Conservation (phyloP, 2,888 invertebrate genomes). For the Eucriotettix oculatus region DNA sequence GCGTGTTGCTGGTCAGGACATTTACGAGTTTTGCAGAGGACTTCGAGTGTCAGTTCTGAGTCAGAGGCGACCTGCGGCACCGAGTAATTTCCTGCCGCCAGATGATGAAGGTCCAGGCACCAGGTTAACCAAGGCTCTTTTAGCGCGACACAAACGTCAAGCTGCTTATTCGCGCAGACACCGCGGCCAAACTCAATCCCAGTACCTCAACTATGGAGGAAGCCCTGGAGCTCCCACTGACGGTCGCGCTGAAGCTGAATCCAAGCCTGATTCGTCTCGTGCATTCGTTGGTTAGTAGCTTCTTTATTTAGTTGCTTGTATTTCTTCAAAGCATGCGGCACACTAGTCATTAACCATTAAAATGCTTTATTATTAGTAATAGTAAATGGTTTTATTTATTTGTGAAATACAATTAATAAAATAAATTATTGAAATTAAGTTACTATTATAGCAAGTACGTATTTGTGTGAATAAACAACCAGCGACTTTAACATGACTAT, state of each 20-base stretch:
- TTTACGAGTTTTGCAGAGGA: slow-evolving; percentile 30
- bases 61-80: slow-evolving; percentile 15
- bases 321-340: not conserved
- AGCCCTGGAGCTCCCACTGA: slow-evolving; percentile 12
- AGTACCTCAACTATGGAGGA: slow-evolving; percentile 53
- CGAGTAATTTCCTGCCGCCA: not conserved
- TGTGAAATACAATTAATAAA: too few species aligned
- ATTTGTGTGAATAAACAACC: too few species aligned
- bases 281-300: slow-evolving; percentile 52
- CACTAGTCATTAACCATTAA: too few species aligned
- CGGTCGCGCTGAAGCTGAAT: slow-evolving; percentile 67
- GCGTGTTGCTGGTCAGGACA: slow-evolving; percentile 25
- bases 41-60: slow-evolving; percentile 26
- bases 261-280: slow-evolving; percentile 49
- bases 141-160: not conserved
- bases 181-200: slow-evolving; percentile 69
- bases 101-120: not conserved
- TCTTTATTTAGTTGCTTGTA: not conserved
- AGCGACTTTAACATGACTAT: too few species aligned
- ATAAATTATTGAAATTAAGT: too few species aligned
- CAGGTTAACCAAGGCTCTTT: too few species aligned
- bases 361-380: too few species aligned
- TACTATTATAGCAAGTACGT: too few species aligned
- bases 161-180: slow-evolving; percentile 22
- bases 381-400: too few species aligned